These are phyloP conservation scores for Ptiloglossa arizonensis DNA, from an alignment of 1,140 invertebrate genomes.

Conservation along the genomic window DNA sequence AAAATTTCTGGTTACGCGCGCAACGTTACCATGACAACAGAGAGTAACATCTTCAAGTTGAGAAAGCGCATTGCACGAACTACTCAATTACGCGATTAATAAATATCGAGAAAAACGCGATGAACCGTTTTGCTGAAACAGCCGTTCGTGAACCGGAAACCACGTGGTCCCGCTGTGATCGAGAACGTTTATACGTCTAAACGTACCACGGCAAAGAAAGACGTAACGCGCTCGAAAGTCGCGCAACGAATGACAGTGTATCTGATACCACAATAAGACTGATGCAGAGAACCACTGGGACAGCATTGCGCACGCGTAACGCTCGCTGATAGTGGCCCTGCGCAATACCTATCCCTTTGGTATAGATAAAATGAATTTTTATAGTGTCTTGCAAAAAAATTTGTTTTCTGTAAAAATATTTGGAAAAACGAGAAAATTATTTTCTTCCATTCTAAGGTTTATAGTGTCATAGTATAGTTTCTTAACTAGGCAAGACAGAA, in stretches of 20 bases:
- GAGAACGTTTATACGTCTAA: slow-evolving; percentile 20
- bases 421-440: too few relatives aligned
- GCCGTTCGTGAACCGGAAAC: slow-evolving; percentile 22
- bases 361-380: slow-evolving; percentile 8
- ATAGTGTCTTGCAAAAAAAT: not conserved
- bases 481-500: too few relatives aligned
- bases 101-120: not conserved
- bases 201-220: not conserved
- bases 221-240: slow-evolving; percentile 71
- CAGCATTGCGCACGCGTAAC: slow-evolving; percentile 44
- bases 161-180: slow-evolving; percentile 60
- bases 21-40: slow-evolving; percentile 9
- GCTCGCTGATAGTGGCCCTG: slow-evolving; percentile 26
- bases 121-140: not conserved
- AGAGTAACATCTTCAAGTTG: not conserved
- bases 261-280: slow-evolving; percentile 41
- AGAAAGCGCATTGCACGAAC: not conserved
- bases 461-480: too few relatives aligned
- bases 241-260: slow-evolving; percentile 73
- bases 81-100: not conserved
- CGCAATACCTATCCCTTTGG: slow-evolving; percentile 34
- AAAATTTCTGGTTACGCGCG: slow-evolving; percentile 22
- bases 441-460: too few relatives aligned
- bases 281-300: slow-evolving; percentile 58
- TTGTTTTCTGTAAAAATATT: too few relatives aligned